phyloP scores from a whole-genome alignment of 2,113 vertebrate species.

The Clarias magur region DNA sequence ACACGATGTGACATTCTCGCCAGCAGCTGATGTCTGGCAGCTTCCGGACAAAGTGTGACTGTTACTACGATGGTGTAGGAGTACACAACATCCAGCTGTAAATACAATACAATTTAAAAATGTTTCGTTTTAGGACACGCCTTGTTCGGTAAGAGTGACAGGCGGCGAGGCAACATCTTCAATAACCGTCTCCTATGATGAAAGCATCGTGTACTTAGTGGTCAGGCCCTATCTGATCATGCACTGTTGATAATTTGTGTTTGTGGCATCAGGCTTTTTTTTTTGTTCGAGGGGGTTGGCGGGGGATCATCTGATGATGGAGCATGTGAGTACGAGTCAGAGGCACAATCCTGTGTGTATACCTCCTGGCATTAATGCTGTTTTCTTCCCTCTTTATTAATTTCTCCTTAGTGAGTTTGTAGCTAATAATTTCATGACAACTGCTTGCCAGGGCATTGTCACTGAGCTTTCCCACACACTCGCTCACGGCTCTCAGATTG shows the following conservation, averaged over 20 bases:
- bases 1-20: not conserved
- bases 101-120: not conserved
- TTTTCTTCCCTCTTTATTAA: not conserved
- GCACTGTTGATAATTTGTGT: not conserved
- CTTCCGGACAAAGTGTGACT: not conserved
- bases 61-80: not conserved
- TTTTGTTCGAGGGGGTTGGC: not conserved
- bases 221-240: not conserved
- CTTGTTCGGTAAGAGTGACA: not conserved
- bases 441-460: not conserved
- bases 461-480: slow-evolving; percentile 5
- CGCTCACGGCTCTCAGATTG: not conserved
- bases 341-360: not conserved
- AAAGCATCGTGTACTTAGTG: no score
- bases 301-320: not conserved
- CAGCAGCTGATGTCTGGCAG: not conserved
- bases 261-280: not conserved
- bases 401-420: not conserved
- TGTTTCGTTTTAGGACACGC: not conserved
- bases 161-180: not conserved
- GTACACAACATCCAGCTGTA: not conserved
- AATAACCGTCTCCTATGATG: not conserved
- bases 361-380: not conserved
- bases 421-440: not conserved
- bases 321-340: not conserved